Evolutionary conservation across 2,888 invertebrate species (phyloP).

Genomic region (Selenia dentaria): DNA sequence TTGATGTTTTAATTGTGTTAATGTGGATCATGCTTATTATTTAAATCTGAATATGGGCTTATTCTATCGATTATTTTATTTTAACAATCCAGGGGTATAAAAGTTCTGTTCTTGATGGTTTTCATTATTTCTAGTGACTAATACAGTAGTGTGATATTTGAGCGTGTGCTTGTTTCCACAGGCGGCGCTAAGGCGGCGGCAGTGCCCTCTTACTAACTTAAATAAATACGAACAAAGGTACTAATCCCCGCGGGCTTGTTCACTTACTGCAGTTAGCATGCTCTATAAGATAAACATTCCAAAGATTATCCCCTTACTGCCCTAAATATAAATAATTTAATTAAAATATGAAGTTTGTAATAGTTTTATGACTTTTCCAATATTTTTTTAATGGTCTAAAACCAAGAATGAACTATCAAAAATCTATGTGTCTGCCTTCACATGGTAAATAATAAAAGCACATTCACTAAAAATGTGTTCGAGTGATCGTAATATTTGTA

Average conservation of each 20-base stretch:
- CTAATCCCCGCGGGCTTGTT: conserved; percentile 72
- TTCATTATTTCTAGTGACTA: conserved; percentile 26
- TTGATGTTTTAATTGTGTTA: neutral
- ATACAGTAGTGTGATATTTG: conserved; percentile 44
- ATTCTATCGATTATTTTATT: too few species aligned
- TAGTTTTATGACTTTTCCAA: conserved; percentile 4
- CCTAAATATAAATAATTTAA: conserved; percentile 6
- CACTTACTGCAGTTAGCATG: conserved; percentile 69
- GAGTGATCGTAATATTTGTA: too few species aligned
- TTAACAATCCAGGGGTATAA: too few species aligned
- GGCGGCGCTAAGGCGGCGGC: conserved; percentile 76
- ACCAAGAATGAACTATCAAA: conserved; percentile 8
- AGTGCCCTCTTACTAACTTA: conserved; percentile 63
- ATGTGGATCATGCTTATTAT: neutral
- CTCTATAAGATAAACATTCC: conserved; percentile 20
- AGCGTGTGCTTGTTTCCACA: conserved; percentile 77
- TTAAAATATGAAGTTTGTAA: conserved; percentile 3
- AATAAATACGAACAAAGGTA: conserved; percentile 76
- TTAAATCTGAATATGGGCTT: neutral
- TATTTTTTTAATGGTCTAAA: neutral
- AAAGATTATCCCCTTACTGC: conserved; percentile 11
- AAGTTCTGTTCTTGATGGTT: neutral
- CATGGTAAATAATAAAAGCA: neutral
- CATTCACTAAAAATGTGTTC: too few species aligned
- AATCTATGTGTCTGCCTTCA: neutral